Percentiles rank a stretch among this genome's conserved stretches.
Conservation (phyloP, 1,140 invertebrate genomes). For the Argopecten irradians region DNA sequence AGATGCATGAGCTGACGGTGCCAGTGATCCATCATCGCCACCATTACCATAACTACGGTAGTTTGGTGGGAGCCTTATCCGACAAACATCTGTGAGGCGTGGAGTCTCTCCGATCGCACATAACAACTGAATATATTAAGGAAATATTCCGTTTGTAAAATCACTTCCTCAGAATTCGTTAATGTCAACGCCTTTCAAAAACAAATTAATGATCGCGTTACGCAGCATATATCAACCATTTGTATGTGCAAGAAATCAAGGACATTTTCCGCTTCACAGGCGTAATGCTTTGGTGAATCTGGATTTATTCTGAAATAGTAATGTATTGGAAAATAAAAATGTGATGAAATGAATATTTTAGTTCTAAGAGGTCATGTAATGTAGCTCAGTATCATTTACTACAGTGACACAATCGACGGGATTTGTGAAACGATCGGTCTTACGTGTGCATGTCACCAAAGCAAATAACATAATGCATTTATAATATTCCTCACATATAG, state of each 20-base stretch:
- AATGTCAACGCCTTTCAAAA: slow-evolving; percentile 8
- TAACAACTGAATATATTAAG: slow-evolving; percentile 18
- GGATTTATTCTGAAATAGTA: slow-evolving; percentile 8
- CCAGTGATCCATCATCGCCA: too few species aligned
- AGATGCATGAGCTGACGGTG: too few species aligned
- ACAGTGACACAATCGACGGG: neutral
- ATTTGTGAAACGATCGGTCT: neutral
- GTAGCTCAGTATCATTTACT: neutral
- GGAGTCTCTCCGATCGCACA: neutral
- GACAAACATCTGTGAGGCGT: neutral
- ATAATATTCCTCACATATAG: too few species aligned
- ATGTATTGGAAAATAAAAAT: slow-evolving; percentile 23
- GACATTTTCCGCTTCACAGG: neutral
- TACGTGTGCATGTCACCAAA: neutral
- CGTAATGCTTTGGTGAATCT: slow-evolving; percentile 16
- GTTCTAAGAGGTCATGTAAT: neutral
- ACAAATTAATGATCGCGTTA: neutral
- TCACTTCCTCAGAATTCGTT: slow-evolving; percentile 16
- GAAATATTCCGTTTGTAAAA: slow-evolving; percentile 5
- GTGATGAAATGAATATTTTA: slow-evolving; percentile 23
- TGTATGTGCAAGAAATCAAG: slow-evolving; percentile 10
- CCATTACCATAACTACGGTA: neutral
- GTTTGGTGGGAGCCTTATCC: neutral
- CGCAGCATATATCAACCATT: slow-evolving; percentile 16
- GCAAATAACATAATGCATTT: neutral